phyloP scores from a whole-genome alignment of 2,888 invertebrate species.

The Drosophila aldrichi region DNA sequence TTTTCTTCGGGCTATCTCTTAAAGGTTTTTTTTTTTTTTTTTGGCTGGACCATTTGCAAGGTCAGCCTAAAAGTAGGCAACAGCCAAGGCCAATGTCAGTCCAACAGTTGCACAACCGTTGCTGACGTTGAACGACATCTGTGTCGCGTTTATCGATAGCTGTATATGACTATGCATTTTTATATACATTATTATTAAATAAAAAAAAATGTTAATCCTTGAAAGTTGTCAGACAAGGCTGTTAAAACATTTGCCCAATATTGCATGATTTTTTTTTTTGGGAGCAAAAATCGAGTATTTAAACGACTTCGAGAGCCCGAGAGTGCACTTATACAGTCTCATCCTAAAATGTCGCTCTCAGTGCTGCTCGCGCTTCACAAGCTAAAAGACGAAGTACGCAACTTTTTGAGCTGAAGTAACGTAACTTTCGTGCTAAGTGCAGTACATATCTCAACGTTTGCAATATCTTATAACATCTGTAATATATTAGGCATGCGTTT shows the following conservation, averaged over 20 bases:
- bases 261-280: background rate
- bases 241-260: background rate
- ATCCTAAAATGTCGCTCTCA: constrained; percentile 17
- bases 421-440: background rate
- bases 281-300: background rate
- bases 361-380: constrained; percentile 12
- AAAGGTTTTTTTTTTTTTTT: background rate
- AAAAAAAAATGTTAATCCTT: background rate
- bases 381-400: constrained; percentile 5
- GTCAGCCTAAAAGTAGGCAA: constrained; percentile 59
- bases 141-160: constrained; percentile 36
- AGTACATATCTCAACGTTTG: background rate
- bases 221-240: background rate
- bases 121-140: constrained; percentile 27
- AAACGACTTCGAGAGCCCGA: constrained; percentile 10
- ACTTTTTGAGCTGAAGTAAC: background rate
- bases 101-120: constrained; percentile 52
- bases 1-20: constrained; percentile 5
- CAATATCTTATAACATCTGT: background rate
- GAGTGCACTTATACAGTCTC: constrained; percentile 25
- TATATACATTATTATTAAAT: background rate
- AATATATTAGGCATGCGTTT: background rate
- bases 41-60: constrained; percentile 39
- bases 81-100: constrained; percentile 40
- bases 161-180: background rate